Conservation (phyloP, 2,888 invertebrate species). For the Lordiphosa andalusiaca region DNA sequence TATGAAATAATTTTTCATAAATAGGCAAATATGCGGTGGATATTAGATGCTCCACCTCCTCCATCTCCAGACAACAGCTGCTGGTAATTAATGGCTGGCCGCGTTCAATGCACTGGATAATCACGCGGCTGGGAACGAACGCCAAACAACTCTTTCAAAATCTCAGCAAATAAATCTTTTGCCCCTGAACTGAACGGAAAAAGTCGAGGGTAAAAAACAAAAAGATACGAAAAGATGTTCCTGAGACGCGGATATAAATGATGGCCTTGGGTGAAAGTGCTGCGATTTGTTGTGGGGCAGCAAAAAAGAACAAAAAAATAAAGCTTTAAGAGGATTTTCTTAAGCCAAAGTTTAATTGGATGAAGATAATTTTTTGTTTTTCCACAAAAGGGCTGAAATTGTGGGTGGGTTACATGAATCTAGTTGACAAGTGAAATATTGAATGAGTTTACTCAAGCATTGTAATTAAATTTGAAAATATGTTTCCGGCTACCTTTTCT, state of each 20-base stretch:
- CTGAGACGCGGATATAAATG: slow-evolving; percentile 52
- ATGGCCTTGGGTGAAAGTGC: slow-evolving; percentile 49
- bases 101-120: slow-evolving; percentile 75
- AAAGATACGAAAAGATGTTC: slow-evolving; percentile 19
- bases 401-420: neutral
- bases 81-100: slow-evolving; percentile 70
- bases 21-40: slow-evolving; percentile 57
- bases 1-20: slow-evolving; percentile 61
- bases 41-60: slow-evolving; percentile 6
- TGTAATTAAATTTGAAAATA: too few relatives aligned
- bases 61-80: slow-evolving; percentile 52
- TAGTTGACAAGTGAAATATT: too few relatives aligned
- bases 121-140: slow-evolving; percentile 48
- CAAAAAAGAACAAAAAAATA: neutral
- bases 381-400: neutral
- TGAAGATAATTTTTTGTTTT: slow-evolving; percentile 1
- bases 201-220: slow-evolving; percentile 36
- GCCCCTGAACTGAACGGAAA: slow-evolving; percentile 20
- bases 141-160: slow-evolving; percentile 64
- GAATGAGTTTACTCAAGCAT: too few relatives aligned
- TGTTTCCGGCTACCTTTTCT: too few relatives aligned
- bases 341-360: slow-evolving; percentile 12
- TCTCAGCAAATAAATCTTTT: slow-evolving; percentile 67
- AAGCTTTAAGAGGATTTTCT: slow-evolving; percentile 5
- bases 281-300: slow-evolving; percentile 42